phyloP scores from a whole-genome alignment of 2,888 invertebrate species.

The Piscicola geometra region DNA sequence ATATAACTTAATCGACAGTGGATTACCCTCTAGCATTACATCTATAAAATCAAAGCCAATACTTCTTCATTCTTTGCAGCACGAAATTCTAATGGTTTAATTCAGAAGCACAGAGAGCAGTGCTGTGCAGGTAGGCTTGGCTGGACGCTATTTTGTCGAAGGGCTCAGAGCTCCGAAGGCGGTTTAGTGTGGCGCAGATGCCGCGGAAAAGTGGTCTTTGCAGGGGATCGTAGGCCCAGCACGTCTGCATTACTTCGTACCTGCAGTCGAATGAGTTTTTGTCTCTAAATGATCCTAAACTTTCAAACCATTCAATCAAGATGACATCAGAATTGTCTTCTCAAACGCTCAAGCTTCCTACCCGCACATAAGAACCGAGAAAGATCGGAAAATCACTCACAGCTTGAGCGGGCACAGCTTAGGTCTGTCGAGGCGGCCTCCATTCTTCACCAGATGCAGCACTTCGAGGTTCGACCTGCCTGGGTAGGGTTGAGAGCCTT shows the following conservation, averaged over 20 bases:
- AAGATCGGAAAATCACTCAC: slow-evolving; percentile 50
- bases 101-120: too few species aligned
- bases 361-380: too few species aligned
- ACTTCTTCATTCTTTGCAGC: too few species aligned
- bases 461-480: slow-evolving; percentile 88
- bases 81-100: too few species aligned
- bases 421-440: slow-evolving; percentile 69
- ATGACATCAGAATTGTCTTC: neutral
- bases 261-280: too few species aligned
- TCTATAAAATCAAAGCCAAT: too few species aligned
- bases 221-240: slow-evolving; percentile 80
- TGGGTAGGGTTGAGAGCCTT: slow-evolving; percentile 94
- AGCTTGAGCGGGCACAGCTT: slow-evolving; percentile 74
- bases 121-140: neutral
- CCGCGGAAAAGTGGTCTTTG: slow-evolving; percentile 73
- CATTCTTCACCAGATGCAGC: slow-evolving; percentile 77
- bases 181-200: slow-evolving; percentile 38
- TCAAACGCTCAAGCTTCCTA: neutral
- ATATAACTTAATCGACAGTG: too few species aligned
- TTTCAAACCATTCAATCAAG: neutral
- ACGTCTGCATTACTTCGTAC: slow-evolving; percentile 76
- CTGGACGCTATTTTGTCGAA: too few species aligned
- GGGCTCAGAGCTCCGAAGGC: slow-evolving; percentile 26
- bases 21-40: too few species aligned
- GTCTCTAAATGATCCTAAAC: too few species aligned